Evolutionary conservation across 2,113 vertebrate species (phyloP).

Genomic region (Lasiurus borealis): DNA sequence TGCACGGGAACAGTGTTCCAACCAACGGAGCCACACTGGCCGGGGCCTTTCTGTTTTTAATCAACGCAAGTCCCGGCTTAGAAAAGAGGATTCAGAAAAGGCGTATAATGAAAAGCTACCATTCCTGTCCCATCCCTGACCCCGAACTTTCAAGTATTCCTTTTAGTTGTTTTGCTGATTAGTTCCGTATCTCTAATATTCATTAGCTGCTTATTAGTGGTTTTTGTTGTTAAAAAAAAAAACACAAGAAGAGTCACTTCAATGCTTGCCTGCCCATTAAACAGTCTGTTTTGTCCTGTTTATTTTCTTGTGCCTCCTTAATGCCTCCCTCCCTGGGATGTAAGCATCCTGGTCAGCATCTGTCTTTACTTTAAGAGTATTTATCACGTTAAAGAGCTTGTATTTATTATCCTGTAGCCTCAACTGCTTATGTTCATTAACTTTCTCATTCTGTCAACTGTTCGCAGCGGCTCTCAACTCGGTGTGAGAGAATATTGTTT

Average conservation of each 20-base stretch:
- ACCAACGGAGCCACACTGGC: not conserved
- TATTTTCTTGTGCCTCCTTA: not conserved
- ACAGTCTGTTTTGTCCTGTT: not conserved
- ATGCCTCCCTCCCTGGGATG: not conserved
- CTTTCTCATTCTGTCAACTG: not conserved
- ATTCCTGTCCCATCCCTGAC: not conserved
- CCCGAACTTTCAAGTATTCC: not conserved
- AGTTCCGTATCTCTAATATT: not conserved
- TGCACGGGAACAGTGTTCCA: not conserved
- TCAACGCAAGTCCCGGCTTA: not conserved
- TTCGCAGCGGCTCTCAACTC: not conserved
- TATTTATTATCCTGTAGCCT: not conserved
- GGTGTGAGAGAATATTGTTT: not conserved
- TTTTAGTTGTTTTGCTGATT: conserved; percentile 10
- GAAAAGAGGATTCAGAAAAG: not conserved
- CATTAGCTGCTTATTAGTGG: not conserved
- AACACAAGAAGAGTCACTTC: not conserved
- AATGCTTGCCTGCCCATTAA: not conserved
- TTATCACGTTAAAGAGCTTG: not conserved
- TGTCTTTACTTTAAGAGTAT: conserved; percentile 32
- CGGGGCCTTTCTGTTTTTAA: not conserved
- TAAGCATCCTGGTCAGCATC: not conserved
- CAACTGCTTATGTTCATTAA: not conserved
- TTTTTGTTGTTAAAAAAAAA: not conserved
- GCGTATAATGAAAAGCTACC: not conserved